Percentiles rank a stretch among this genome's conserved stretches.
Evolutionary conservation across 2,888 invertebrate species (phyloP).

Genomic region (Drepanosiphum platanoidis): DNA sequence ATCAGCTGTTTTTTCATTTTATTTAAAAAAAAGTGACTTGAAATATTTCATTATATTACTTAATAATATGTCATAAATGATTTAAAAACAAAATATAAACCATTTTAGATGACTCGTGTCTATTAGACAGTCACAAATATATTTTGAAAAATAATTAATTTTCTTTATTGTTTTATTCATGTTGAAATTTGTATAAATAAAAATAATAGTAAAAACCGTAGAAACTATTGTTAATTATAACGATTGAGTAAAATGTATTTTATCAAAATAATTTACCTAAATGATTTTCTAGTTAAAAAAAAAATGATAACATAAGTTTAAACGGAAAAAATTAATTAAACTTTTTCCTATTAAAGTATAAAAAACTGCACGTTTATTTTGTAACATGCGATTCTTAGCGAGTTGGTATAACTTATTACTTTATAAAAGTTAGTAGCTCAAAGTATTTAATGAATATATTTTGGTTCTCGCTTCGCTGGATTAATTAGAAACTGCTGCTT

Average conservation of each 20-base stretch:
- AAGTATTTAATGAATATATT: background rate
- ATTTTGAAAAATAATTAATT: too few relatives aligned
- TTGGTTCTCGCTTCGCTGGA: background rate
- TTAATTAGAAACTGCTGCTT: constrained; percentile 52
- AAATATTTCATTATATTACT: background rate
- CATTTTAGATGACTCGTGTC: too few relatives aligned
- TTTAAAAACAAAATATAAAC: too few relatives aligned
- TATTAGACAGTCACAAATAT: too few relatives aligned
- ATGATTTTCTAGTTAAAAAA: background rate
- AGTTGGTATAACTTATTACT: constrained; percentile 18
- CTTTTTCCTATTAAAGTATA: background rate
- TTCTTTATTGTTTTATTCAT: background rate
- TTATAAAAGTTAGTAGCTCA: constrained; percentile 12
- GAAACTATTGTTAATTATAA: background rate
- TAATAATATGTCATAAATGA: too few relatives aligned
- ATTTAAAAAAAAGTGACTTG: too few relatives aligned
- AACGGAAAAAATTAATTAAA: constrained; percentile 21
- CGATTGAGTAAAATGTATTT: background rate
- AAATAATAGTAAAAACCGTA: background rate
- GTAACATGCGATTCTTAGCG: background rate
- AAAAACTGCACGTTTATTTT: background rate
- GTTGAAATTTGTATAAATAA: background rate
- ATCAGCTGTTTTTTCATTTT: too few relatives aligned
- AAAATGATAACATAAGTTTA: constrained; percentile 6
- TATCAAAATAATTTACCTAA: background rate